Evolutionary conservation across 2,113 vertebrate species (phyloP), one percentile per base, ranked within the genome.

Genomic region (Pomatorhinus ruficollis): DNA sequence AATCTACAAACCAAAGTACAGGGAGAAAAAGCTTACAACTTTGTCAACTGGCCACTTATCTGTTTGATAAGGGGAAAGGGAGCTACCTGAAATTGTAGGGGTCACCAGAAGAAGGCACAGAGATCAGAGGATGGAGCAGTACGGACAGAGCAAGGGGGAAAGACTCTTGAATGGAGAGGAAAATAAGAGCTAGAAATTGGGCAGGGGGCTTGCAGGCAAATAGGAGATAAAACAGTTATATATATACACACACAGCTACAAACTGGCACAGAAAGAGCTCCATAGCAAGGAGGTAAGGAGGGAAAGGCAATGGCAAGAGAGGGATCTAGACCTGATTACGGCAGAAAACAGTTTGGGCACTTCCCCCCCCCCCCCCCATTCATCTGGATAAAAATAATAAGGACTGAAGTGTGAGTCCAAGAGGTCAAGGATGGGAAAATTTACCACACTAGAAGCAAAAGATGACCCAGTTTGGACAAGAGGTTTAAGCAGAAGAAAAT

Each of bases 401-500:
- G 27, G 57, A 49, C 22, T 12, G 64, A 95, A 75, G 50, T 50
- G 61, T 30, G 33, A 96, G 57, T 50, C 80, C 59, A 71, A 35
- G 64, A 86, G 68, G 84, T 76, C 70, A 91, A 31, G 47, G 76
- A 88, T 33, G 35, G 64, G 60, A 70, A 87, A 83, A 70, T 50
- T 22, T 40, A 19, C 56, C 61, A 52, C 45, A 56, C n/a, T n/a
- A 74, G 49, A 90, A 93, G 79, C 17, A 86, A 86, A 77, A 90
- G 72, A 76, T 83, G 64, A 94, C 44, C 61, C 56, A 56, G 61
- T 83, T 89, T 76, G 79, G 54, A 84, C n/a, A 83, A 72, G 59
- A 85, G 21, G 60, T 88, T 91, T 87, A 71, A 89, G 80, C 39
- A 87, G 61, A 93, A 63, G 39, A n/a, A 95, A 94, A 95, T 53